Base-by-base conservation (phyloP, 2,888 invertebrate species). In the Rhagophthalmus giganteus region DNA sequence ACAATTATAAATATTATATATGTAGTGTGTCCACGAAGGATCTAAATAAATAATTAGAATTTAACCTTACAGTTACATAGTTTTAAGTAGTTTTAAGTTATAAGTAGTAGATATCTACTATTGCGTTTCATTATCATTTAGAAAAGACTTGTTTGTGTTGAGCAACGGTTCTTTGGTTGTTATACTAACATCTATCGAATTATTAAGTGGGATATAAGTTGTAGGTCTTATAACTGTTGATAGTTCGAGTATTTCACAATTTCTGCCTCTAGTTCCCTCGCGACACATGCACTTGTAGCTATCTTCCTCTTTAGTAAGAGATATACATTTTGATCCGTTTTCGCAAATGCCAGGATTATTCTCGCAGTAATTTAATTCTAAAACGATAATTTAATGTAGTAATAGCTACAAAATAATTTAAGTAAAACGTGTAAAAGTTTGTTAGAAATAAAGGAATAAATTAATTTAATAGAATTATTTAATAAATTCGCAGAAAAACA, bases 291-390 rank as follows among this genome's bases (percentile, higher is more conserved):
- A 92, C 49, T 84, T 83, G 75, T 81, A 92, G 69, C 78, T 76
- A 1, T 90, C 92, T 40, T 92, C 90, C 40, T 85, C 85, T 47
- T 86, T 83, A 24, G 86, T 85, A 51, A 89, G 67, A 33, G 91
- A 90, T 42, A 87, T 80, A 71, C 94, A 94, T 64, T 85, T 87
- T 0, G 88, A 90, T 2, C 84, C 87, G 70, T 94, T 92, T 70
- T 83, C 81, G 67, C 94, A 94, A 0, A 84, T 81, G 38, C 78
- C 79, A 1, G 82, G 80, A 68, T 93, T 84, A 52, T 86, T 85
- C 47, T 88, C 87, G 76, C 94, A 94, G 76, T 86, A 90, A 64
- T 87, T 90, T 42, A 93, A 76, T 68, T 88, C 92, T 89, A 76
- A 14, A 74, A 74, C 9, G 20, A 37, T n/a, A n/a, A n/a, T n/a